Conservation (phyloP, 1,140 invertebrate genomes). For the Diachasmimorpha longicaudata region DNA sequence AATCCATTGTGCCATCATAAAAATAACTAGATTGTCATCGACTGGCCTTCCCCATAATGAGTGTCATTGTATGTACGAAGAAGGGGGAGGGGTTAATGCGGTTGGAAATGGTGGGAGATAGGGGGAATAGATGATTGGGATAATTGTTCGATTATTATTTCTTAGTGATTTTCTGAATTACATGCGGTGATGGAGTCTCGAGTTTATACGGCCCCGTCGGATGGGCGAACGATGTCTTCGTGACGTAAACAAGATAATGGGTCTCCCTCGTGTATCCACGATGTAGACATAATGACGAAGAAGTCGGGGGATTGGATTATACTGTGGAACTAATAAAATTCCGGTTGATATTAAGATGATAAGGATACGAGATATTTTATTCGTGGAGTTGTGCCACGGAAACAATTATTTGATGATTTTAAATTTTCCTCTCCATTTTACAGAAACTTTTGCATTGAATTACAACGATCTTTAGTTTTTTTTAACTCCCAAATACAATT, state of each 20-base stretch:
- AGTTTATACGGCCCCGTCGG: conserved; percentile 30
- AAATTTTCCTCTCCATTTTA: neutral
- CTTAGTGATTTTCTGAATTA: conserved; percentile 58
- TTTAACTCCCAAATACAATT: neutral
- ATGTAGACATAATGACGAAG: conserved; percentile 54
- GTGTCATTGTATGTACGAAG: conserved; percentile 2
- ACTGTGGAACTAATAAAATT: conserved; percentile 26
- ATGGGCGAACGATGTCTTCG: conserved; percentile 45
- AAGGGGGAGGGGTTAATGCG: neutral
- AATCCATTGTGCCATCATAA: too few species aligned
- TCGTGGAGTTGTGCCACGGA: neutral
- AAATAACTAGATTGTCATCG: too few species aligned
- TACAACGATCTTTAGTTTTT: neutral
- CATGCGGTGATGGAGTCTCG: conserved; percentile 22
- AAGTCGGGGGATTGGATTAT: conserved; percentile 42
- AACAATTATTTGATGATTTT: too few species aligned
- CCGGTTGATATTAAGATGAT: conserved; percentile 1
- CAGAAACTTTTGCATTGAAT: neutral
- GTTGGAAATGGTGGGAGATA: neutral
- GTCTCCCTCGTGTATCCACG: conserved; percentile 40
- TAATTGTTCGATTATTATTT: conserved; percentile 48
- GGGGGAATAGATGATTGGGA: neutral
- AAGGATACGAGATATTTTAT: neutral
- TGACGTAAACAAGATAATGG: conserved; percentile 58
- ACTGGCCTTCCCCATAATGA: neutral